Conservation (phyloP, 2,888 invertebrate genomes). For the Adela reaumurella region DNA sequence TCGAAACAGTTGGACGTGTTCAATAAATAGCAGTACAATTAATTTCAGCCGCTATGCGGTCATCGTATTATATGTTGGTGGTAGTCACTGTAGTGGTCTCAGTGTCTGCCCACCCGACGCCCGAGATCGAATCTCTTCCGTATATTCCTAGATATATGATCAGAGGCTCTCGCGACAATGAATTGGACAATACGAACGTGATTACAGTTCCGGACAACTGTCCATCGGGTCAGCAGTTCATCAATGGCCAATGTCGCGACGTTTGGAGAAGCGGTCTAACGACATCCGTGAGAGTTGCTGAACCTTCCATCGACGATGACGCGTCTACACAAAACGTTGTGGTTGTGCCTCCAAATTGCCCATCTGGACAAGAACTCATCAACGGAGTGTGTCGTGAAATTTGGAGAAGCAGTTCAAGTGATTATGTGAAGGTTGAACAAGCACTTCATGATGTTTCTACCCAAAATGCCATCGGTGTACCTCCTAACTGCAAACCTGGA, state of each 20-base stretch:
- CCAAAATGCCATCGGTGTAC: background rate
- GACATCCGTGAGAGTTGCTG: too few relatives aligned
- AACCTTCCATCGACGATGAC: too few relatives aligned
- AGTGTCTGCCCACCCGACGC: background rate
- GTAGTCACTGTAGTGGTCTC: background rate
- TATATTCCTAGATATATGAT: background rate
- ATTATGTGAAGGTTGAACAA: too few relatives aligned
- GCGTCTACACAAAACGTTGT: too few relatives aligned
- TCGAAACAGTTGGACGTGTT: background rate
- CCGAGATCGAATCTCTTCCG: background rate
- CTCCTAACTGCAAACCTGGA: background rate
- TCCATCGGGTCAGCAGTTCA: background rate
- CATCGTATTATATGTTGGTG: background rate
- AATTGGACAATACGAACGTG: background rate
- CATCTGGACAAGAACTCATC: too few relatives aligned
- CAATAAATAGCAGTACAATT: background rate
- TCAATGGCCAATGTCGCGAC: background rate
- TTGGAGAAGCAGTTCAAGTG: too few relatives aligned
- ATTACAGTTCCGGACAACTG: background rate
- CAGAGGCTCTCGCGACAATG: background rate
- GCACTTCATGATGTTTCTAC: background rate
- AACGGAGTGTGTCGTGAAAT: too few relatives aligned
- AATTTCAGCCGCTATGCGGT: background rate
- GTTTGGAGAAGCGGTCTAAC: background rate
- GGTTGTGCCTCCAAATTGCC: too few relatives aligned